Conservation (phyloP, 1,140 invertebrate species). For the Temnothorax longispinosus region DNA sequence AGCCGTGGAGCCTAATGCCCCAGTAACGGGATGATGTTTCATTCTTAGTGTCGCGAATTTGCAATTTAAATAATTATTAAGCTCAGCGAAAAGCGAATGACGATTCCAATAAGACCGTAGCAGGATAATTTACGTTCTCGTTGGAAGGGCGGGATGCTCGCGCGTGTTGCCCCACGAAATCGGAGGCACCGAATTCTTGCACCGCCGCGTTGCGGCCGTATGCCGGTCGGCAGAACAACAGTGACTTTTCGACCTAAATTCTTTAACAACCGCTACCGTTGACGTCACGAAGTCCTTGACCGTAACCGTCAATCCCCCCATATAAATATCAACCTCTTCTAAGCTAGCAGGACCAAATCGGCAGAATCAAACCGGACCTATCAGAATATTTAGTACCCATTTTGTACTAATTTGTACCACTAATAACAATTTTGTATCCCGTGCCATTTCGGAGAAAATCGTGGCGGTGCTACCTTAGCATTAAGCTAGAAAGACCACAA, state of each 20-base stretch:
- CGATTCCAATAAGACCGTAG: constrained; percentile 57
- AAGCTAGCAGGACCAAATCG: too few species aligned
- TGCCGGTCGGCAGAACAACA: constrained; percentile 69
- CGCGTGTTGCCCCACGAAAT: constrained; percentile 56
- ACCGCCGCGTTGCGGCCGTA: background rate
- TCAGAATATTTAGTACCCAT: too few species aligned
- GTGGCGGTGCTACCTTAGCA: too few species aligned
- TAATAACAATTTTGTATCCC: too few species aligned
- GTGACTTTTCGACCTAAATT: constrained; percentile 84
- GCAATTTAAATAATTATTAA: constrained; percentile 80
- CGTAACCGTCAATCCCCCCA: constrained; percentile 64
- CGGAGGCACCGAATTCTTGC: constrained; percentile 55
- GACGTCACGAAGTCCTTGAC: constrained; percentile 73
- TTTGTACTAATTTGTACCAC: too few species aligned
- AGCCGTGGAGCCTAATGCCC: constrained; percentile 70
- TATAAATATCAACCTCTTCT: too few species aligned
- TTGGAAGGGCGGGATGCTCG: background rate
- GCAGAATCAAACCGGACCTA: too few species aligned
- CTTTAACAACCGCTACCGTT: constrained; percentile 72
- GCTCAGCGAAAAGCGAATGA: constrained; percentile 51
- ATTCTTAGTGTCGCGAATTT: constrained; percentile 70
- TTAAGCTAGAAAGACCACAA: too few species aligned
- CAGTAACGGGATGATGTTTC: constrained; percentile 76
- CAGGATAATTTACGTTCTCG: constrained; percentile 21
- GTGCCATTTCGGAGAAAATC: too few species aligned